phyloP scores from a whole-genome alignment of 2,797 vertebrate species.

The Pangasius krempfi region DNA sequence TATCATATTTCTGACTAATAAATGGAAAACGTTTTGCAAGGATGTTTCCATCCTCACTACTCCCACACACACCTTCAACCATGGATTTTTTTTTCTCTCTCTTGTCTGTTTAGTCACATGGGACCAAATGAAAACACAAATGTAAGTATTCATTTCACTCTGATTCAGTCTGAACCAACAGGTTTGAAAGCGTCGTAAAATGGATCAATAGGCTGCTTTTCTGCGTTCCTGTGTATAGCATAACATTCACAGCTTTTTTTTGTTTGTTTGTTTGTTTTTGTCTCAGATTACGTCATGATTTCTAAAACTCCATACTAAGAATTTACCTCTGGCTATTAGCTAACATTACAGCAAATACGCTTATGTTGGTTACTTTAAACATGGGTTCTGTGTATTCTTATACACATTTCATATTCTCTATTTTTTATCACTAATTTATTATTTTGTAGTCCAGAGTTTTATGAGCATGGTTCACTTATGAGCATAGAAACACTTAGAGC shows the following conservation, averaged over 20 bases:
- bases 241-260: neutral
- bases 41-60: neutral
- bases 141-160: neutral
- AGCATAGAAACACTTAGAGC: neutral
- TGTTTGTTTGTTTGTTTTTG: too few species aligned
- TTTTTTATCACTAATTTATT: neutral
- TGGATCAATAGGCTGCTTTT: neutral
- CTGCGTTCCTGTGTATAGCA: conserved; percentile 8
- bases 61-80: conserved; percentile 5
- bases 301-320: neutral
- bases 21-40: neutral
- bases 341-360: neutral
- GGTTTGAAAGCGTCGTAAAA: neutral
- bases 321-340: neutral
- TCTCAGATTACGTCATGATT: neutral
- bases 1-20: conserved; percentile 3
- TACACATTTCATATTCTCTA: neutral
- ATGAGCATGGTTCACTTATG: neutral
- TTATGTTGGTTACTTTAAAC: neutral
- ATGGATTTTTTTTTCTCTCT: neutral
- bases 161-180: neutral
- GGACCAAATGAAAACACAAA: neutral
- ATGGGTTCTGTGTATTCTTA: neutral
- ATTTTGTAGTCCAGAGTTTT: neutral
- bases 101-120: neutral